Base-by-base conservation (phyloP, 1,140 invertebrate species). In the Drosophila nikananu region DNA sequence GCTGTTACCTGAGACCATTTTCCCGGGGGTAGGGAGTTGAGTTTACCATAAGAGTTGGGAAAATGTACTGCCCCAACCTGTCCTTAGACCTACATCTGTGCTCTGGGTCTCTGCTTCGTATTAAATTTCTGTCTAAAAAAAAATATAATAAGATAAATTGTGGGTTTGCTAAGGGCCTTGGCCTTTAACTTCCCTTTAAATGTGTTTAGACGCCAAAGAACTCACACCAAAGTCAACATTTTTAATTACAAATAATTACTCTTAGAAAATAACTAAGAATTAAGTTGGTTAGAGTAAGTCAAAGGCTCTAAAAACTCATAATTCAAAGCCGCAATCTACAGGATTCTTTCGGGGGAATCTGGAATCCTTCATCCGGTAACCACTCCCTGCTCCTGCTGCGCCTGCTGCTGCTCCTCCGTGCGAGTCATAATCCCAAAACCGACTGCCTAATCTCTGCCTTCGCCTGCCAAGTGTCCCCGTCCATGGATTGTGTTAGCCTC, bases 401-500 rank as follows among this genome's bases (percentile, higher is more conserved):
- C n/a, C n/a, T n/a, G n/a, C n/a, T 6, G 5, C 5, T 6, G 32
- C 46, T 23, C 13, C 46, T 25, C 9, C 49, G 25, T 51, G 49
- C 49, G 13, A 37, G 32, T 55, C 54, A 57, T 39, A 57, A 57
- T 57, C 35, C 54, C 54, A 23, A 25, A 25, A 12, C 52, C 2
- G 21, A 39, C 54, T 57, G 54, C 65, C 46, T 52, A 52, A 70
- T 67, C 64, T 57, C 48, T 57, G 39, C n/a, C 17, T 55, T 68
- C 0, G 66, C 25, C 66, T 32, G 66, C 23, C 37, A 52, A 74
- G 39, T 39, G 70, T 74, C 44, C 27, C 68, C 23, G 13, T 19
- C 19, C 42, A 23, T 51, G 68, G 21, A 51, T 25, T 51, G 27
- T 19, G 41, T 70, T 70, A 55, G 68, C 63, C 64, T 68, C n/a